Percentiles rank a stretch among this genome's conserved stretches.
Conservation (phyloP, 2,113 vertebrate species). For the Paedocypris sp. region DNA sequence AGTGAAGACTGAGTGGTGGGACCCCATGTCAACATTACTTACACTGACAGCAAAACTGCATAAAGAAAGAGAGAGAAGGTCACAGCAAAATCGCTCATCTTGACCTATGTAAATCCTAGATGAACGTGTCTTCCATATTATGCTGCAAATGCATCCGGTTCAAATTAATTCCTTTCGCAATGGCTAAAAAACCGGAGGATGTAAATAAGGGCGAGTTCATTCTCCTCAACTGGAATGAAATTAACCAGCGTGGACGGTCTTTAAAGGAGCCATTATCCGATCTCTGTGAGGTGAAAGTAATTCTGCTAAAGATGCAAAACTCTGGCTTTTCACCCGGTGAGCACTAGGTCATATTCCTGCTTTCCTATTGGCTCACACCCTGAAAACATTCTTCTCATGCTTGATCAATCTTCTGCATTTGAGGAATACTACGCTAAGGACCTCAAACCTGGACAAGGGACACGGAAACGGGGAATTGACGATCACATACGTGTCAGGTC, state of each 20-base stretch:
- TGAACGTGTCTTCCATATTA: not conserved
- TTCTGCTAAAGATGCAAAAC: slow-evolving; percentile 50
- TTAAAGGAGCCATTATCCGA: slow-evolving; percentile 55
- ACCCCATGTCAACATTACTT: not conserved
- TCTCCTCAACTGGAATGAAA: slow-evolving; percentile 40
- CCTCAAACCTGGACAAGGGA: slow-evolving; percentile 36
- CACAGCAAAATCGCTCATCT: not conserved
- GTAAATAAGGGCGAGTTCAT: slow-evolving; percentile 52
- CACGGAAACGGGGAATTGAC: slow-evolving; percentile 25
- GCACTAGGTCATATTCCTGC: slow-evolving; percentile 50
- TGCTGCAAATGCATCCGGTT: not conserved
- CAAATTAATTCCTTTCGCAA: not conserved
- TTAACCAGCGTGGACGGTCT: slow-evolving; percentile 48
- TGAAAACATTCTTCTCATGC: slow-evolving; percentile 53
- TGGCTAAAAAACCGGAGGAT: slow-evolving; percentile 22
- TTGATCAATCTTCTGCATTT: slow-evolving; percentile 56
- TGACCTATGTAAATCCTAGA: not conserved
- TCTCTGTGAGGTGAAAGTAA: slow-evolving; percentile 63
- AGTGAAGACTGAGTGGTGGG: not conserved
- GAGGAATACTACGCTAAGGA: slow-evolving; percentile 37
- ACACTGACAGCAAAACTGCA: not conserved
- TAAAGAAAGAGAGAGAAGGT: not conserved
- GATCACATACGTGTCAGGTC: slow-evolving; percentile 32
- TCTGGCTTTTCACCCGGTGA: slow-evolving; percentile 57
- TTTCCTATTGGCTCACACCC: slow-evolving; percentile 44